Base-by-base conservation (phyloP, 2,888 invertebrate genomes). In the Congeria kusceri region DNA sequence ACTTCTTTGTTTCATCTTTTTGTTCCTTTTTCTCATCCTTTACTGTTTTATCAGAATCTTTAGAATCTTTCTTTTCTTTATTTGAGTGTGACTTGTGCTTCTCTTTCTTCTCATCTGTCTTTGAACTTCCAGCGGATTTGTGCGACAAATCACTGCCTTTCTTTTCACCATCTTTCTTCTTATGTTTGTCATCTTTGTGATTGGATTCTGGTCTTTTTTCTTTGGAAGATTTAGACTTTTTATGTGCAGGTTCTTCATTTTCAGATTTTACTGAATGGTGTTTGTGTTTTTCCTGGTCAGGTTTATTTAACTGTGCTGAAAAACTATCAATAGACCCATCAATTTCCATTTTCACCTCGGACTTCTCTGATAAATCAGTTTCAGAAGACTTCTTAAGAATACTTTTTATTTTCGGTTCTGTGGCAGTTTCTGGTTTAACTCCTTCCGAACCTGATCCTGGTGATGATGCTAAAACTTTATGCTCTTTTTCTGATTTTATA, bases 141-240 rank as follows among this genome's bases (percentile, higher is more conserved):
- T 78, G 79, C 20, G 80, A 71, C n/a, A 80, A 79, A 56, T 80
- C 77, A 64, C 64, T 66, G 64, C 79, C 18, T 53, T 25, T 53
- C 53, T 87, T 79, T 74, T 75, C 76, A 70, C 84, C 79, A 72
- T 87, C 87, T 71, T 90, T 89, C 57, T 90, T 85, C 63, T 86
- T 83, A 28, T 87, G 86, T 63, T 80, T 85, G 23, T 84, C 77
- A 18, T 80, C 79, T 65, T 86, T 87, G 46, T 85, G 83, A 44
- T 73, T 73, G 18, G 76, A 79, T n/a, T 83, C 83, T 20, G 82
- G 80, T 23, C 76, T 78, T 18, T 80, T 80, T 71, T 77, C 79
- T 65, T 84, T 78, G 11, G 83, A 75, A 9, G 76, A 27, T 73
- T 86, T 87, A 11, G 68, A 75, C 65, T 83, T 84, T 71, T 87